A percentile compares a stretch with the other conserved stretches of the same genome.
Evolutionary conservation across 2,797 vertebrate genomes (phyloP).

Genomic region (Naso thynnoides): DNA sequence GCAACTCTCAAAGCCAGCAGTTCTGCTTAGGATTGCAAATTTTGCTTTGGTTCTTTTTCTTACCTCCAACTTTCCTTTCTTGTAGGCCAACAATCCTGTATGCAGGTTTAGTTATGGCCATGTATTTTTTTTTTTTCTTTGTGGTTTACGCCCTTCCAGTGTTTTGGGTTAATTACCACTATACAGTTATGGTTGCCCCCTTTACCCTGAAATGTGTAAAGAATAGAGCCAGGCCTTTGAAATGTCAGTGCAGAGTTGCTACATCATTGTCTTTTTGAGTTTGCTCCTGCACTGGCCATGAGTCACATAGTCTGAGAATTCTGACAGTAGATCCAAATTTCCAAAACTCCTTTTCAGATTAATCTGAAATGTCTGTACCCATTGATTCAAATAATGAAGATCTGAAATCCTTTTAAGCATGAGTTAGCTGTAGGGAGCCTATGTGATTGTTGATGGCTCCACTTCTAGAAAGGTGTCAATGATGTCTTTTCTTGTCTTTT

Average conservation of each 20-base stretch:
- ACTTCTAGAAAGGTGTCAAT: slow-evolving; percentile 39
- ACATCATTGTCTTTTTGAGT: slow-evolving; percentile 38
- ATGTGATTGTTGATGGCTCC: slow-evolving; percentile 39
- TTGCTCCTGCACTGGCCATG: slow-evolving; percentile 62
- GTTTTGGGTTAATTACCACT: slow-evolving; percentile 60
- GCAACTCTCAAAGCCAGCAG: slow-evolving; percentile 79
- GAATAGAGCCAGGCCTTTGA: slow-evolving; percentile 53
- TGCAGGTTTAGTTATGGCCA: slow-evolving; percentile 80
- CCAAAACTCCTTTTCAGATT: not conserved
- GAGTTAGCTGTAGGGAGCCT: slow-evolving; percentile 73
- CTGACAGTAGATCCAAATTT: slow-evolving; percentile 52
- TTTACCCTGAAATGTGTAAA: slow-evolving; percentile 36
- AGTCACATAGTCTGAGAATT: slow-evolving; percentile 51
- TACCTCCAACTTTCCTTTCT: slow-evolving; percentile 73
- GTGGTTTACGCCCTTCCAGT: slow-evolving; percentile 72
- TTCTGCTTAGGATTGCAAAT: slow-evolving; percentile 76
- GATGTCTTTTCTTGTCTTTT: slow-evolving; percentile 82
- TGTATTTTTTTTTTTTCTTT: slow-evolving; percentile 46
- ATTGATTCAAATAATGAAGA: slow-evolving; percentile 27
- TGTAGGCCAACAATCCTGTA: slow-evolving; percentile 82
- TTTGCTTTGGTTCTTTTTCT: slow-evolving; percentile 73
- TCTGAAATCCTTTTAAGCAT: slow-evolving; percentile 29
- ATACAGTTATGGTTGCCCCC: slow-evolving; percentile 55
- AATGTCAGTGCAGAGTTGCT: slow-evolving; percentile 55
- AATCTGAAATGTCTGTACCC: slow-evolving; percentile 16